Conservation (phyloP, 2,113 vertebrate species). For the Crotophaga sulcirostris region DNA sequence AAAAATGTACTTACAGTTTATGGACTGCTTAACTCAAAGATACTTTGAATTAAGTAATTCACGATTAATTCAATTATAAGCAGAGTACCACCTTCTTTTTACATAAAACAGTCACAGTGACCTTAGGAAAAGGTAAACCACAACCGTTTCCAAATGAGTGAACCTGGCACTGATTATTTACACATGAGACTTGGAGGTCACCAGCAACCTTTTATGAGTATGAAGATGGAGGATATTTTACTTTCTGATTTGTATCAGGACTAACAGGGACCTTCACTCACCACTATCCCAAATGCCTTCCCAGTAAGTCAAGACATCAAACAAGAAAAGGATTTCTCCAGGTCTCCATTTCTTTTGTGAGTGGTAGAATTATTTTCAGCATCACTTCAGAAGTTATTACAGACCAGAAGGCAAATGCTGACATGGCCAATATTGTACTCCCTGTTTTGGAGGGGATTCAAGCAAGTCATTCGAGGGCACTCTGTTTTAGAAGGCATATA, state of each 20-base stretch:
- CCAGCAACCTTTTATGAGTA: neutral
- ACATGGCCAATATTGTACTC: fast-evolving
- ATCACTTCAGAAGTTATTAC: neutral
- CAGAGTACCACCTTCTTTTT: neutral
- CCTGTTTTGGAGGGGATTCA: neutral
- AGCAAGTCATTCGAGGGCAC: neutral
- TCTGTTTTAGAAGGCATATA: fast-evolving
- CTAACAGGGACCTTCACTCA: neutral
- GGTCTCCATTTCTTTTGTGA: neutral
- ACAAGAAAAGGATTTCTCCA: neutral
- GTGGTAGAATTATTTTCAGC: neutral
- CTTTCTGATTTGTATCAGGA: neutral
- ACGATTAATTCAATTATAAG: neutral
- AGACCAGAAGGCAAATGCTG: neutral
- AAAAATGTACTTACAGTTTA: neutral
- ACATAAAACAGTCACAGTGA: neutral
- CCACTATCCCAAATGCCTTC: neutral
- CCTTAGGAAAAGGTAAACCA: neutral
- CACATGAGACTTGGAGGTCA: neutral
- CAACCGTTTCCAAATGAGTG: neutral
- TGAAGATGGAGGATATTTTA: neutral
- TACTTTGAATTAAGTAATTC: neutral
- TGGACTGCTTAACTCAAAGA: neutral
- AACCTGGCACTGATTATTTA: neutral
- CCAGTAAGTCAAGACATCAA: neutral